Evolutionary conservation across 2,888 invertebrate species (phyloP), one percentile per base, ranked within the genome.

Genomic region (Brenthis daphne): DNA sequence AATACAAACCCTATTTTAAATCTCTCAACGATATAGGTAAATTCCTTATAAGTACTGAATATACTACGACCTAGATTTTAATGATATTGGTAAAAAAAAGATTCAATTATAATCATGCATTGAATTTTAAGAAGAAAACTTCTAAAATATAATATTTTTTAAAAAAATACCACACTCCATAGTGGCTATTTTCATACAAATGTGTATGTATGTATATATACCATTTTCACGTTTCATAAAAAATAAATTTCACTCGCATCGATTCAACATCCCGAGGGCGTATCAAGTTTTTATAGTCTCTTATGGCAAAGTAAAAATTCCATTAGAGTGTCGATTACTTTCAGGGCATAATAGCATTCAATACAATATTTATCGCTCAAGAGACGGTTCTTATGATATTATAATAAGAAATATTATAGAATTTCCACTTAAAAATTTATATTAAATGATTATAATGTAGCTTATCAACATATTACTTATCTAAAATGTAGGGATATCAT

Each of bases 221-320:
- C 53, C n/a, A 24, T 24, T 24, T 58, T 58, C 11, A 47, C 47
- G 47, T 58, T 48, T 58, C 20, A 66, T 60, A 54, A 66, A 67
- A 66, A 66, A 55, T 6, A 3, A 6, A 8, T 57, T 43, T n/a
- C 24, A 24, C n/a, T 55, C 33, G 29, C 48, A 55, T 16, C 55
- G 55, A 56, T 68, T 66, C 51, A 14, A 33, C 60, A 48, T 65
- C 72, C 72, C 64, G 77, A 76, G 81, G 80, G 77, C 79, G 77
- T 84, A 83, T 84, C 80, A 80, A 81, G 79, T 85, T 82, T 84
- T 83, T 77, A 81, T 77, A 77, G 71, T 73, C 76, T 74, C 79
- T 79, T 77, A 75, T 76, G 76, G 75, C 73, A 78, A 77, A 75
- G 56, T 61, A 56, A 61, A 76, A 75, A 73, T 77, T 82, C 83